These are phyloP conservation scores for Hipparchia sbordonii DNA, from an alignment of 2,888 invertebrate genomes.

Conservation along the genomic window DNA sequence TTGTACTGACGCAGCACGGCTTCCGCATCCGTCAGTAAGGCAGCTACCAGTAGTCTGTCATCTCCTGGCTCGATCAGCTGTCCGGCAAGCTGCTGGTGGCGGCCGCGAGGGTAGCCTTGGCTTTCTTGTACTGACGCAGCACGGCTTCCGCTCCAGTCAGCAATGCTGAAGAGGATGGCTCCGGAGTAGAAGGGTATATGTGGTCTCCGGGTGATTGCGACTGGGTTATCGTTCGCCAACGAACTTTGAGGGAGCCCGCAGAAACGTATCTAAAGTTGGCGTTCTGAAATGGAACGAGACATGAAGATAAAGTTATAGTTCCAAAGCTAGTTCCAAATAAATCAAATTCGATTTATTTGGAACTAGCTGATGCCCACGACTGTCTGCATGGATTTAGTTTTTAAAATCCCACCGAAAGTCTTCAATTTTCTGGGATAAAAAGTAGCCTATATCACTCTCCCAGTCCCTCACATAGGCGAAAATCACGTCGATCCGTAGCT, in stretches of 20 bases:
- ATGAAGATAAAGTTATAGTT: neutral
- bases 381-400: too few species aligned
- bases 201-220: slow-evolving; percentile 42
- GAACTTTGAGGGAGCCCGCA: slow-evolving; percentile 55
- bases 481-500: too few species aligned
- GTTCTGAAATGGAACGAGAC: slow-evolving; percentile 48
- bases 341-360: too few species aligned
- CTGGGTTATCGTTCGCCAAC: slow-evolving; percentile 56
- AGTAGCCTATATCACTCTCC: too few species aligned
- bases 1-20: slow-evolving; percentile 62
- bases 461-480: too few species aligned
- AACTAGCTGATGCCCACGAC: too few species aligned
- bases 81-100: slow-evolving; percentile 54
- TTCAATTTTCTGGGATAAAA: too few species aligned
- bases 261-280: slow-evolving; percentile 53
- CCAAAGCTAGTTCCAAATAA: too few species aligned
- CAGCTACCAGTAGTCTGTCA: slow-evolving; percentile 27
- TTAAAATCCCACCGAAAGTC: too few species aligned
- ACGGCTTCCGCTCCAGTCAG: slow-evolving; percentile 65
- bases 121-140: slow-evolving; percentile 59
- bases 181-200: slow-evolving; percentile 6
- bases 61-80: slow-evolving; percentile 28
- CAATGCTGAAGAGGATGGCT: slow-evolving; percentile 45
- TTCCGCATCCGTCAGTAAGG: slow-evolving; percentile 60
- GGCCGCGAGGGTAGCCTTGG: slow-evolving; percentile 59